Evolutionary conservation across 2,888 invertebrate genomes (phyloP), one percentile per base, ranked within the genome.

Genomic region (Tetanocera ferruginea): DNA sequence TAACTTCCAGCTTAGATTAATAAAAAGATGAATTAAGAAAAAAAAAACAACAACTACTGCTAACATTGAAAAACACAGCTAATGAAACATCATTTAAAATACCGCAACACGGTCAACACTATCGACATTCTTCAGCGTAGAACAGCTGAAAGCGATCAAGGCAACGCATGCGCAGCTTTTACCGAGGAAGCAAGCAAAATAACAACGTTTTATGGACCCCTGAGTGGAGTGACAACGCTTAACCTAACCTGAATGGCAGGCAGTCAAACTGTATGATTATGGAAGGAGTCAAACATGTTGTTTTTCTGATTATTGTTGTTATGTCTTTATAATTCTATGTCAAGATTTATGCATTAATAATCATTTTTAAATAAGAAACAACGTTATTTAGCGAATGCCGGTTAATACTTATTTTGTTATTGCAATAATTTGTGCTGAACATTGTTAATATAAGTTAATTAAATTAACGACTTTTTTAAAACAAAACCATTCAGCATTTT

Each of bases 51-150:
- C n/a, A 55, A 55, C 55, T 9, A 55, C 6, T 55, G n/a, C 19
- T n/a, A 4, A 64, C 19, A 66, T 19, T 34, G 31, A 66, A 66
- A 51, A 69, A 69, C 17, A 17, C 19, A 23, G 17, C 51, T 74
- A 74, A 74, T 74, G 62, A 74, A 74, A 75, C 19, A 75, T 75
- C 66, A 66, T 66, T 75, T 75, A 75, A 75, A 75, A 75, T 75
- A 75, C 75, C 75, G 75, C 75, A 75, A 75, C 19, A 17, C 55
- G 52, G 66, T 51, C 52, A 74, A 66, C 51, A 37, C 55, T 55
- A 73, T 60, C 19, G 72, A 19, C 23, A 60, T 43, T 43, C 11
- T 60, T 60, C 3, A 43, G 43, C 14, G 60, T 9, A 60, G 43
- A 60, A 60, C 25, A 28, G 60, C 60, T 60, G 1, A 9, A 14